Conservation (phyloP, 1,140 invertebrate genomes). For the Acromyrmex charruanus region DNA sequence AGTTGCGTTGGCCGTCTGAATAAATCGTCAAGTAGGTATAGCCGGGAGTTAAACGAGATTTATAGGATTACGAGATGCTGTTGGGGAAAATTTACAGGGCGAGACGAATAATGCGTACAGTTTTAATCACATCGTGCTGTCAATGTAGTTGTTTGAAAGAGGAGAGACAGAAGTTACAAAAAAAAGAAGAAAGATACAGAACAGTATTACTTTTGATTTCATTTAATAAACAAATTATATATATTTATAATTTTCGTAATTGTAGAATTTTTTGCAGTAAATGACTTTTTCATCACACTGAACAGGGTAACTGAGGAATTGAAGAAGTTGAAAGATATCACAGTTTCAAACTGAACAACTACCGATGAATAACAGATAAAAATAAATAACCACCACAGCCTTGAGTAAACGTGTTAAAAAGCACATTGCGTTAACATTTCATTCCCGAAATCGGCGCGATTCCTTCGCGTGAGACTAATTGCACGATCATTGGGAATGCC, state of each 20-base stretch:
- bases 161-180: neutral
- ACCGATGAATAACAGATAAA: neutral
- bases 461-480: conserved; percentile 66
- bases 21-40: conserved; percentile 52
- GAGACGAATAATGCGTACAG: conserved; percentile 31
- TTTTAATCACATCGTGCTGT: conserved; percentile 29
- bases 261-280: neutral
- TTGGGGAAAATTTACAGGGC: conserved; percentile 48
- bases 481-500: conserved; percentile 67
- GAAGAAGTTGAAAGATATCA: neutral
- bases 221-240: neutral
- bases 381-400: neutral
- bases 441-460: conserved; percentile 44
- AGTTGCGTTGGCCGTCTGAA: conserved; percentile 33
- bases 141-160: neutral
- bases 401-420: neutral
- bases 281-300: too few relatives aligned
- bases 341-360: neutral
- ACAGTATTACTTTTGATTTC: neutral
- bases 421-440: neutral
- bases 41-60: conserved; percentile 53
- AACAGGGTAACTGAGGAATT: neutral
- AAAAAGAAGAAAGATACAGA: neutral
- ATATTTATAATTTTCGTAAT: neutral
- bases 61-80: conserved; percentile 45